These are phyloP conservation scores for Eristalinus sepulchralis DNA, from an alignment of 2,888 invertebrate species.

Conservation along the genomic window DNA sequence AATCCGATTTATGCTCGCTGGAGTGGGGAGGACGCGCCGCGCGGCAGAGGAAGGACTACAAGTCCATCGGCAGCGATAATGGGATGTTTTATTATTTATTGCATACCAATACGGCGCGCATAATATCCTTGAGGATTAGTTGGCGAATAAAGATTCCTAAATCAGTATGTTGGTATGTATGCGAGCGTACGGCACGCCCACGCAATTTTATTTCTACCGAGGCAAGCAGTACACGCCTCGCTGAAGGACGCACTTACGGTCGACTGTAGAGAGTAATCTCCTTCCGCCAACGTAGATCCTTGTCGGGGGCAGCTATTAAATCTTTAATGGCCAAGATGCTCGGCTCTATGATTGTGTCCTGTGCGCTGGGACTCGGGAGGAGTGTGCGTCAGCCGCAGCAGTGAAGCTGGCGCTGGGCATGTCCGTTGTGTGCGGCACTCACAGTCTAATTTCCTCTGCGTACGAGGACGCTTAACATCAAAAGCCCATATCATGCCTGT, in stretches of 20 bases:
- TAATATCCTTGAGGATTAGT: conserved; percentile 38
- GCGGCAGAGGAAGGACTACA: neutral
- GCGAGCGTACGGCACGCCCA: conserved; percentile 5
- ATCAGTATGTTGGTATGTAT: neutral
- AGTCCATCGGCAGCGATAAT: conserved; percentile 47
- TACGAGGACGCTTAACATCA: conserved; percentile 12
- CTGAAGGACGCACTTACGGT: conserved; percentile 21
- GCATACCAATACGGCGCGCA: conserved; percentile 33
- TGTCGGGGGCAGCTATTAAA: conserved; percentile 52
- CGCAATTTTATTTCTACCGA: conserved; percentile 44
- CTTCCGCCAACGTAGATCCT: conserved; percentile 2
- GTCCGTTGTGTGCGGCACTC: neutral
- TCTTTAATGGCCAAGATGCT: conserved; percentile 57
- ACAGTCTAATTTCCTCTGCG: conserved; percentile 23
- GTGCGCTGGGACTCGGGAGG: neutral
- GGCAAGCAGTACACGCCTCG: conserved; percentile 11
- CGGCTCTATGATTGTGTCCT: conserved; percentile 24
- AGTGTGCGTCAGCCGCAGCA: neutral
- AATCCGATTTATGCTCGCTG: conserved; percentile 4
- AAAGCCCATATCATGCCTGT: conserved; percentile 18
- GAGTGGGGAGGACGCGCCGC: neutral
- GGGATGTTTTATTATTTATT: conserved; percentile 60
- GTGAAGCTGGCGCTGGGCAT: neutral
- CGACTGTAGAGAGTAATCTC: conserved; percentile 1
- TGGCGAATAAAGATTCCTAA: neutral